Base-by-base conservation (phyloP, 2,113 vertebrate species). In the Myiagra hebetior region DNA sequence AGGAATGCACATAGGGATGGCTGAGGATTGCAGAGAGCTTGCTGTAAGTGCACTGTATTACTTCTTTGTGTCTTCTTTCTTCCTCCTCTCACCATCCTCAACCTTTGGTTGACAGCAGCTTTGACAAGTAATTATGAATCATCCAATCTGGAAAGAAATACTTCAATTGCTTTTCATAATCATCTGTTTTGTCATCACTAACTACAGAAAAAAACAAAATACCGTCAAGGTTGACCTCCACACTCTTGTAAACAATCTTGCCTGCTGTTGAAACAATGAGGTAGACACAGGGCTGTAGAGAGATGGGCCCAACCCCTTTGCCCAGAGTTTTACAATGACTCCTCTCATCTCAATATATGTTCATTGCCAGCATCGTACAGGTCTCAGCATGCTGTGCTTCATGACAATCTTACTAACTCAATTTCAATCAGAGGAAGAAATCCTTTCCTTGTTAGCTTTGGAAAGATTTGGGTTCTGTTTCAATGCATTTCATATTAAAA, bases 361-460 rank as follows among this genome's bases (percentile, higher is more conserved):
- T 96, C 76, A 17, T 68, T 52, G 52, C 76, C 0, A 1, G 46
- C 68, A 81, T 21, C 0, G 0, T 41, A 31, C 95, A 93, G 60
- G 95, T 95, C 88, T 78, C 35, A 2, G 83, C 95, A 87, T 1
- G 92, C 53, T 88, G 49, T 2, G 5, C 73, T 85, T 95, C 85
- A 35, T 91, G 76, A 78, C 76, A 91, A 10, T 60, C 52, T 53
- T 77, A 52, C 52, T 74, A 92, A 68, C 52, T 87, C 69, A 65
- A 7, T 87, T 86, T 88, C 93, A 96, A 1, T 64, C 39, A 67
- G 91, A 64, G 60, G 37, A 87, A 92, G 31, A 93, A 95, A 94
- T 91, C 60, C 76, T 87, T 92, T 96, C 86, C 91, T 78, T 96
- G 88, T 96, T 97, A 87, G 86, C 73, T 96, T 96, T 96, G 96